Percentiles rank a stretch among this genome's conserved stretches.
phyloP scores from a whole-genome alignment of 53 echinoderm and acorn worm species.

The Pentamera pediparva region DNA sequence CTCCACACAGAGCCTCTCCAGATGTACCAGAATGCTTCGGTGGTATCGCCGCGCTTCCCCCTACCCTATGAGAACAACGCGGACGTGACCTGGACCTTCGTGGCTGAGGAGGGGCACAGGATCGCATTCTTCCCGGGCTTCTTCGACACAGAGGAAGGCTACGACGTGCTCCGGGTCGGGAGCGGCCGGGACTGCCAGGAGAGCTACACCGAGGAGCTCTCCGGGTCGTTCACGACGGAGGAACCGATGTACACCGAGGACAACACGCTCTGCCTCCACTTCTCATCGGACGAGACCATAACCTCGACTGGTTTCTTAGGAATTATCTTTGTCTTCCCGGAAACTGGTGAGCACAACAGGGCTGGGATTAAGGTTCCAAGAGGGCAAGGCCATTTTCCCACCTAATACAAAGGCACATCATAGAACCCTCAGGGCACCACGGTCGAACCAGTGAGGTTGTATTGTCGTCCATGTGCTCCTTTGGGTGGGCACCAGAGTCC shows the following conservation, averaged over 20 bases:
- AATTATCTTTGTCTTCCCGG: background rate
- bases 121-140: conserved; percentile 7
- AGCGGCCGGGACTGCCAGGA: conserved; percentile 12
- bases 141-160: conserved; percentile 30
- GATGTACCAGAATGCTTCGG: background rate
- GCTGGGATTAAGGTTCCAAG: too few species aligned
- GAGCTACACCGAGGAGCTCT: background rate
- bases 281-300: background rate
- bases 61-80: conserved; percentile 2
- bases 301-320: background rate
- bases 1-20: background rate
- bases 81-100: conserved; percentile 11
- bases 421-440: too few species aligned
- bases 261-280: background rate
- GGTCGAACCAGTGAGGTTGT: too few species aligned
- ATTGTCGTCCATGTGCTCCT: too few species aligned
- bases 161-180: conserved; percentile 24
- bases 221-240: background rate
- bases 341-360: conserved; percentile 6
- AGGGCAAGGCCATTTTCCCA: too few species aligned
- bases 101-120: background rate
- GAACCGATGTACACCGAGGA: background rate
- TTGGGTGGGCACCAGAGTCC: too few species aligned
- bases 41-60: background rate
- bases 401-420: too few species aligned